Conservation (phyloP, 2,113 vertebrate genomes). For the Sinosuthora webbiana region DNA sequence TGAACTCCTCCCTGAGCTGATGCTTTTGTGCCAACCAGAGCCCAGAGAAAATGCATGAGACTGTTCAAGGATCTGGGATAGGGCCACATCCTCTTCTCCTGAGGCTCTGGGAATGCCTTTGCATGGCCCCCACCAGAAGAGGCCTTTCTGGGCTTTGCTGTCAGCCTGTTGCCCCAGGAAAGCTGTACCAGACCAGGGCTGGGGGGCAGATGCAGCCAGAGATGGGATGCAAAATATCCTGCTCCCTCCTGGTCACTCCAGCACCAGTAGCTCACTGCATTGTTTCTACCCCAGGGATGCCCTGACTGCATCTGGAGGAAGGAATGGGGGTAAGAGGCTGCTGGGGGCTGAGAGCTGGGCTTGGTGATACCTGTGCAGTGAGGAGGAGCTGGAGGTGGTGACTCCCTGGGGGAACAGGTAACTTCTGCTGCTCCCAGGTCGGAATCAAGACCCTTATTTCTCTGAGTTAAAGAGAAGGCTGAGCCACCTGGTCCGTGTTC, state of each 20-base stretch:
- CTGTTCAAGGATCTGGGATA: not conserved
- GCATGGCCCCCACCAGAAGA: not conserved
- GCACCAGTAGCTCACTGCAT: not conserved
- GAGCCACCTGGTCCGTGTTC: rapidly evolving
- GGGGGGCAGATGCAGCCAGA: not conserved
- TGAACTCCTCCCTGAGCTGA: not conserved
- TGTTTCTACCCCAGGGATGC: not conserved
- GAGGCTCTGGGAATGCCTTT: not conserved
- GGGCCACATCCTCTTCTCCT: not conserved
- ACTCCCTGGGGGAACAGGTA: not conserved
- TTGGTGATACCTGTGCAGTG: rapidly evolving
- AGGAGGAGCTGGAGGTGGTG: not conserved
- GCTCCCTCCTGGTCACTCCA: not conserved
- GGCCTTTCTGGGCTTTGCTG: not conserved
- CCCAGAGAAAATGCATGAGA: not conserved
- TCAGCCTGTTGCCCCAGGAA: not conserved
- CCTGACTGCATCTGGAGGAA: not conserved
- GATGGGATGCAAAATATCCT: not conserved
- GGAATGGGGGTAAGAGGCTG: not conserved
- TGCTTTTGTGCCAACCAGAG: not conserved
- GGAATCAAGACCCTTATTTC: not conserved
- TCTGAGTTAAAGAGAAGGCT: not conserved
- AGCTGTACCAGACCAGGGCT: not conserved
- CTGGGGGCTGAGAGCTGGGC: not conserved
- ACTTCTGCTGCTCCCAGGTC: not conserved